Conservation (phyloP, 1,140 invertebrate genomes). For the Lordiphosa collinella region DNA sequence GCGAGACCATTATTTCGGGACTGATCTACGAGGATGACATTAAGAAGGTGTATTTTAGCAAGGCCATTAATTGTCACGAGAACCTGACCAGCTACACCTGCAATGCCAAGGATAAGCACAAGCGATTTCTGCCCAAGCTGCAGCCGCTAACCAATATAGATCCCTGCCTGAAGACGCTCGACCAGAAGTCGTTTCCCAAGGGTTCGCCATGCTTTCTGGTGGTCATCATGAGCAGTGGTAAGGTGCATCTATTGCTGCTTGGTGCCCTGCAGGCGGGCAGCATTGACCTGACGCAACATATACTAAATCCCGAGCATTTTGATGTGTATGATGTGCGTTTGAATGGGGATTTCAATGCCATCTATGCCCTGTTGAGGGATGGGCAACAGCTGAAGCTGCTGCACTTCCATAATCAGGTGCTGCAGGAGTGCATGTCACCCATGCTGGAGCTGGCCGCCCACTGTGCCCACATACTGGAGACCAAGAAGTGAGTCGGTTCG, state of each 20-base stretch:
- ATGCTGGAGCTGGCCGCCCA: constrained; percentile 86
- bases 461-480: constrained; percentile 85
- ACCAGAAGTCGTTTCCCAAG: constrained; percentile 85
- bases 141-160: constrained; percentile 63
- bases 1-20: constrained; percentile 89
- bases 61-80: constrained; percentile 60
- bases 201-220: constrained; percentile 88
- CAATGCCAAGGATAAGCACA: constrained; percentile 61
- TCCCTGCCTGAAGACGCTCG: constrained; percentile 55
- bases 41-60: constrained; percentile 82
- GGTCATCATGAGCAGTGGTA: constrained; percentile 87
- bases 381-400: constrained; percentile 81
- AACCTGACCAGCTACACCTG: constrained; percentile 52
- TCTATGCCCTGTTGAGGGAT: constrained; percentile 81
- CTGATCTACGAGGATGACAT: constrained; percentile 82
- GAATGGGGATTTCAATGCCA: constrained; percentile 83
- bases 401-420: constrained; percentile 84
- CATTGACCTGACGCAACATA: constrained; percentile 83
- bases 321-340: constrained; percentile 83
- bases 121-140: constrained; percentile 46
- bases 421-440: constrained; percentile 85
- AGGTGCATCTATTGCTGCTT: constrained; percentile 89
- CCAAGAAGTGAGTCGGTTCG: constrained; percentile 80
- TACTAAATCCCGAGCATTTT: constrained; percentile 81
- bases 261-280: constrained; percentile 90